Base-by-base conservation (phyloP, 2,797 vertebrate genomes). In the Melanotaenia pygmaea region DNA sequence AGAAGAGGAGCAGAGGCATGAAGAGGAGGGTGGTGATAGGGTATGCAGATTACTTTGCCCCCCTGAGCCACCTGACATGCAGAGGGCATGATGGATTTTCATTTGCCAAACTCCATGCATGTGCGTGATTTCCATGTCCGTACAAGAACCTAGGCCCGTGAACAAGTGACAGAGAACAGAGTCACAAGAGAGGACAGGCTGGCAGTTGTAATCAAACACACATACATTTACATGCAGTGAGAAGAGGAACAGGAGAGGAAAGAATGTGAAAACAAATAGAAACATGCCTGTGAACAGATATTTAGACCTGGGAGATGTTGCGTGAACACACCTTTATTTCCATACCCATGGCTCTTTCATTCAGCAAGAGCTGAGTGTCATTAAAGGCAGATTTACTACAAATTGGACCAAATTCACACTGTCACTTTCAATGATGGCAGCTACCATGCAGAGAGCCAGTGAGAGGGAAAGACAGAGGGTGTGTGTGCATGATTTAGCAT, bases 401-500 rank as follows among this genome's bases (percentile, higher is more conserved):
- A 98, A 98, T 97, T 96, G 97, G 95, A 96, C 94, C 94, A 96
- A 97, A 97, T 98, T 97, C 96, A 94, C 94, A 95, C 95, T 96
- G 96, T 97, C 97, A 97, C 95, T 95, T 97, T 95, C 96, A 97
- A 97, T 98, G 95, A 96, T 94, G 93, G 94, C 95, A 93, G 95
- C 94, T 92, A 87, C 94, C 93, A 90, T 84, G 90, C 84, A 91
- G 86, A 80, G 86, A 83, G 80, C 37, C 63, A 12, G 54, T 71
- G 70, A 76, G 75, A 72, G 56, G 78, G 68, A 71, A 66, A 67
- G 67, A 82, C 57, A 70, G 72, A 90, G 87, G 85, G 72, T 70
- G 38, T 47, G 38, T 45, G 63, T 34, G 61, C n/a, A 38, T 9
- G 65, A 80, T 75, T 79, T 67, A 69, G 58, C 57, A 67, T 35